A percentile compares a stretch with the other conserved stretches of the same genome.
phyloP scores from a whole-genome alignment of 2,888 invertebrate genomes.

The Chromoteleia sp. region DNA sequence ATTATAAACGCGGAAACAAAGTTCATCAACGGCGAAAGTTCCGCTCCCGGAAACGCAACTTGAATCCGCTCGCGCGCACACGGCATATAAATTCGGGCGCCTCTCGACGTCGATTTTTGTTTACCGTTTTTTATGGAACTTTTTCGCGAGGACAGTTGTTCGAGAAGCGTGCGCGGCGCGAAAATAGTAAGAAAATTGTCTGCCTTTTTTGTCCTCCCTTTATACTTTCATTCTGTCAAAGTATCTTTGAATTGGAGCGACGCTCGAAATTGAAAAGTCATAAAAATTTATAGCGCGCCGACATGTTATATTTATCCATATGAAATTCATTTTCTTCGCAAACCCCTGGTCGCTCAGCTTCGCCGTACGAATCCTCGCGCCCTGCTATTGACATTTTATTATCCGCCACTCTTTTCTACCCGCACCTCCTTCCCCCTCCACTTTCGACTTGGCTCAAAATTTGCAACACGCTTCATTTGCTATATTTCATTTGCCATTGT shows the following conservation, averaged over 20 bases:
- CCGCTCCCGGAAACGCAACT: constrained; percentile 32
- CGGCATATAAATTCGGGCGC: constrained; percentile 34
- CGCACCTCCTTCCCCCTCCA: too few relatives aligned
- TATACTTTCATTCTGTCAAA: not conserved
- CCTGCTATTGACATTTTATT: constrained; percentile 56
- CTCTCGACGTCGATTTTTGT: not conserved
- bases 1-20: constrained; percentile 57
- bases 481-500: constrained; percentile 37
- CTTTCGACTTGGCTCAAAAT: constrained; percentile 18
- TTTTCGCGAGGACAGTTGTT: too few relatives aligned
- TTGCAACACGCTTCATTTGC: constrained; percentile 47
- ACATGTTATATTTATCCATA: constrained; percentile 48
- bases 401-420: constrained; percentile 16
- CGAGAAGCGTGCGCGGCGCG: too few relatives aligned
- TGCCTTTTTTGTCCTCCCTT: too few relatives aligned
- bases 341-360: not conserved
- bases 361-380: constrained; percentile 32
- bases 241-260: not conserved
- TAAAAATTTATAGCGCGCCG: constrained; percentile 37
- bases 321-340: constrained; percentile 30
- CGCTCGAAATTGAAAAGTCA: constrained; percentile 17
- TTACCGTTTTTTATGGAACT: not conserved
- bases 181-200: too few relatives aligned
- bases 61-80: constrained; percentile 24
- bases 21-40: constrained; percentile 51